Percentiles rank a stretch among this genome's conserved stretches.
These are phyloP conservation scores for Pseudococcus viburni DNA, from an alignment of 2,888 invertebrate species.

Conservation along the genomic window DNA sequence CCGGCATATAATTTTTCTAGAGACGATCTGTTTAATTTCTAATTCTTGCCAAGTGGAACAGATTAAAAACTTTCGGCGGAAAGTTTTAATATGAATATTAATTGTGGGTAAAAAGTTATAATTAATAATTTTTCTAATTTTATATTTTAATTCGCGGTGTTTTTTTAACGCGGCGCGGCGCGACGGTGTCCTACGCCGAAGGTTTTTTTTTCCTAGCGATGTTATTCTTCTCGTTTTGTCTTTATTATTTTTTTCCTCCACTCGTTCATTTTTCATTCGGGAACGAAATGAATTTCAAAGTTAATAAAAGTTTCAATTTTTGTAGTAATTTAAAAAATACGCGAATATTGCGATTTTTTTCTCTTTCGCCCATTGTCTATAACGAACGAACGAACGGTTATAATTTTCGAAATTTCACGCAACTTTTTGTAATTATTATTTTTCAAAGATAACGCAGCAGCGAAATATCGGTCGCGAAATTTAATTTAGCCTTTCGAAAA, in stretches of 20 bases:
- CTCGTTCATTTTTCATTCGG: slow-evolving; percentile 51
- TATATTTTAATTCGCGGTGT: slow-evolving; percentile 55
- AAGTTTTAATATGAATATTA: slow-evolving; percentile 59
- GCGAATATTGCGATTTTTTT: slow-evolving; percentile 42
- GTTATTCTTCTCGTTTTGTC: slow-evolving; percentile 34
- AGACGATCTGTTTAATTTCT: slow-evolving; percentile 54
- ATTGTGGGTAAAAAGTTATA: slow-evolving; percentile 57
- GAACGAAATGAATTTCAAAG: slow-evolving; percentile 48
- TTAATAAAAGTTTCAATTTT: slow-evolving; percentile 59
- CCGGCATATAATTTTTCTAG: slow-evolving; percentile 14
- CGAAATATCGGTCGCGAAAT: background rate
- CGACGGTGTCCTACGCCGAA: slow-evolving; percentile 21
- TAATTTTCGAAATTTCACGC: background rate
- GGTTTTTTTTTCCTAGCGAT: background rate
- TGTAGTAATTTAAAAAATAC: slow-evolving; percentile 46
- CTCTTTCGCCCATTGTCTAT: background rate
- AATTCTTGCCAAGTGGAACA: slow-evolving; percentile 57
- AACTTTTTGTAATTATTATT: slow-evolving; percentile 40
- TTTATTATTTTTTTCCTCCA: slow-evolving; percentile 32
- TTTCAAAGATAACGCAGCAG: background rate
- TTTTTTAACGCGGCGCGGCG: slow-evolving; percentile 28
- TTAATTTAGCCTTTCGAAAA: background rate
- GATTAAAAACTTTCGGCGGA: slow-evolving; percentile 48
- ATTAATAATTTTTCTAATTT: slow-evolving; percentile 59
- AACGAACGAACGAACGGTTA: slow-evolving; percentile 2